Evolutionary conservation across 2,113 vertebrate species (phyloP).

Genomic region (Phainopepla nitens): DNA sequence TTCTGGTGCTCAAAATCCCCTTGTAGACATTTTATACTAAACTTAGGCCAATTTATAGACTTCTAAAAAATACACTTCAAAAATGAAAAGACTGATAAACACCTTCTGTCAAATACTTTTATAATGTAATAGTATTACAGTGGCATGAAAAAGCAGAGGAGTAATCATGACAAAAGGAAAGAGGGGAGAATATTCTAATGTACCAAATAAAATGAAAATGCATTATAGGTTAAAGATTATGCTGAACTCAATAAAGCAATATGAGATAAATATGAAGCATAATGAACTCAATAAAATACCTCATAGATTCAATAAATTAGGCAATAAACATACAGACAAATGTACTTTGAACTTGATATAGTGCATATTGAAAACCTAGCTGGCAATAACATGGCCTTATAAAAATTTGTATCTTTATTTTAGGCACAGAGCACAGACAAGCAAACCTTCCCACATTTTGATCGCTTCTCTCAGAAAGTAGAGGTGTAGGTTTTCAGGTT

Average conservation of each 20-base stretch:
- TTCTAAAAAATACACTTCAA: background rate
- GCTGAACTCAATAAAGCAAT: slow-evolving; percentile 3
- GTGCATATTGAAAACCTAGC: background rate
- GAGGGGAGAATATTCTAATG: background rate
- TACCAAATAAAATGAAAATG: slow-evolving; percentile 12
- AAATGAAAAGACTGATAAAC: slow-evolving; percentile 15
- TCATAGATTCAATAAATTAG: background rate
- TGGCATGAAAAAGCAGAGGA: background rate
- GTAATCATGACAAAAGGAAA: background rate
- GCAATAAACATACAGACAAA: slow-evolving; percentile 9
- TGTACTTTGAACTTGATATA: background rate
- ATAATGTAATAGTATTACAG: background rate
- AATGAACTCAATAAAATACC: slow-evolving; percentile 26
- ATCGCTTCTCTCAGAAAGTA: background rate
- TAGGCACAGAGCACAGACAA: background rate
- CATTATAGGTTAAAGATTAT: slow-evolving; percentile 14
- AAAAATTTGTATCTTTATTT: background rate
- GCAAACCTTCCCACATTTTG: background rate
- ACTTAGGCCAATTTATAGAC: background rate
- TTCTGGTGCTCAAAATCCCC: background rate
- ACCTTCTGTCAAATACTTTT: background rate
- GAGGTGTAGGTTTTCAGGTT: background rate
- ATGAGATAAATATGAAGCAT: background rate
- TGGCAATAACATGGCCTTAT: background rate
- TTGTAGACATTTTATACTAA: background rate